Evolutionary conservation across 2,113 vertebrate species (phyloP).

Genomic region (Nannobrachium achirus): DNA sequence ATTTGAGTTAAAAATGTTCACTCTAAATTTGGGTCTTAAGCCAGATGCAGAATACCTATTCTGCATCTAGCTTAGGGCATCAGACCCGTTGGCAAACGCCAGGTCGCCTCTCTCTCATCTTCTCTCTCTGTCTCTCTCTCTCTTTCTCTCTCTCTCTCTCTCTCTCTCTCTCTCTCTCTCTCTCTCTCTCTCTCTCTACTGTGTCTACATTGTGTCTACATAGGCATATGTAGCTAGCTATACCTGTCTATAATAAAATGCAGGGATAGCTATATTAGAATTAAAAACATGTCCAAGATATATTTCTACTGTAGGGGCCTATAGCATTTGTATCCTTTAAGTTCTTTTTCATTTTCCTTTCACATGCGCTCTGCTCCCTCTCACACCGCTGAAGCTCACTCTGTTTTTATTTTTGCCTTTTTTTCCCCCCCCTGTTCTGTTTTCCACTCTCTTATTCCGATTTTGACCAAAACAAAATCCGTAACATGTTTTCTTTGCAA

Average conservation of each 20-base stretch:
- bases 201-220: too few species aligned
- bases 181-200: too few species aligned
- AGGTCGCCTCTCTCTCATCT: too few species aligned
- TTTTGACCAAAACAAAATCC: slow-evolving; percentile 44
- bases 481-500: slow-evolving; percentile 65
- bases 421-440: slow-evolving; percentile 27
- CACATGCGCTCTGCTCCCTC: slow-evolving; percentile 26
- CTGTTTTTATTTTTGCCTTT: slow-evolving; percentile 22
- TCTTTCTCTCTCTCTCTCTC: too few species aligned
- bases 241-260: slow-evolving; percentile 55
- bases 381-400: slow-evolving; percentile 55
- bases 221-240: too few species aligned
- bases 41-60: too few species aligned
- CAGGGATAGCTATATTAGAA: slow-evolving; percentile 40
- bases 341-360: slow-evolving; percentile 30
- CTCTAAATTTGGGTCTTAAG: too few species aligned
- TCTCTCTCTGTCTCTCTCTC: too few species aligned
- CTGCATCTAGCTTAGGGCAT: too few species aligned
- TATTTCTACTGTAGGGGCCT: slow-evolving; percentile 24
- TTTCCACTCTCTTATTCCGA: slow-evolving; percentile 21
- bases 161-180: too few species aligned
- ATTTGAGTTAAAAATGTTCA: too few species aligned
- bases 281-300: not conserved
- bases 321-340: slow-evolving; percentile 32
- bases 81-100: too few species aligned